phyloP scores from a whole-genome alignment of 1,140 invertebrate species.

The Drosophila nannoptera region DNA sequence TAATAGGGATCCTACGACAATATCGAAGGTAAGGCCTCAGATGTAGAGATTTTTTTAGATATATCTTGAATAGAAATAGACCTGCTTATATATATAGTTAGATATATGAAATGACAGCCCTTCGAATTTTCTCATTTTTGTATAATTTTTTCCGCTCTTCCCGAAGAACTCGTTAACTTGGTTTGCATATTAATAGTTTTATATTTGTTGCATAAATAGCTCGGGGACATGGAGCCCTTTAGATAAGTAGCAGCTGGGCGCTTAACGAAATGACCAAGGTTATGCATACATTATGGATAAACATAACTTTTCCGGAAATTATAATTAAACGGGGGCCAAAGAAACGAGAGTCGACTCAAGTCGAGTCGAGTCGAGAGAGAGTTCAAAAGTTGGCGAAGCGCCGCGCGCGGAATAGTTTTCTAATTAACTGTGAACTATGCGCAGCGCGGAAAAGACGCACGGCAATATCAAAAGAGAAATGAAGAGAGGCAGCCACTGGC shows the following conservation, averaged over 20 bases:
- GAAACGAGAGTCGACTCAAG: constrained; percentile 22
- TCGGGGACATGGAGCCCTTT: too few species aligned
- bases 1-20: too few species aligned
- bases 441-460: constrained; percentile 35
- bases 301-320: constrained; percentile 54
- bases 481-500: constrained; percentile 17
- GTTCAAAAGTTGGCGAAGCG: constrained; percentile 63
- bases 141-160: too few species aligned
- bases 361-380: constrained; percentile 26
- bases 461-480: constrained; percentile 4
- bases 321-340: constrained; percentile 57
- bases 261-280: constrained; percentile 37
- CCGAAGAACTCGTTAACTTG: too few species aligned
- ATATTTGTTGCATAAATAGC: too few species aligned
- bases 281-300: constrained; percentile 46
- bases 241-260: constrained; percentile 4
- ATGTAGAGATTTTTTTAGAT: too few species aligned
- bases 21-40: too few species aligned
- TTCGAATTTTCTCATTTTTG: too few species aligned
- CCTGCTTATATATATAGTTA: too few species aligned
- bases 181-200: too few species aligned
- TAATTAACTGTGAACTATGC: constrained; percentile 74
- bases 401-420: constrained; percentile 66
- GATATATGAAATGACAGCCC: too few species aligned
- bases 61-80: too few species aligned